phyloP scores from a whole-genome alignment of 1,140 invertebrate species.

The Conopomorpha cramerella region DNA sequence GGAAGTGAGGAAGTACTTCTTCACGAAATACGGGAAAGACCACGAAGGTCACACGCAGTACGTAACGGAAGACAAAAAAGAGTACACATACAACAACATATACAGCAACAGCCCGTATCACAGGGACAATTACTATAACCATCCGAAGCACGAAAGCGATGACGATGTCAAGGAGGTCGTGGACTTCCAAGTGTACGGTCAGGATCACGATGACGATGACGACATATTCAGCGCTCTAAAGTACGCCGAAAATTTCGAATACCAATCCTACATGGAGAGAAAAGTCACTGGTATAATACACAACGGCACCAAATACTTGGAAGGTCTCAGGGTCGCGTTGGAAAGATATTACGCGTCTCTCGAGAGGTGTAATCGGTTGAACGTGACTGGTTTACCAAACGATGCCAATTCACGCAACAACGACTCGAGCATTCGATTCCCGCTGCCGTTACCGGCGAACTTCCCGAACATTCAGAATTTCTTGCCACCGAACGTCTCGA shows the following conservation, averaged over 20 bases:
- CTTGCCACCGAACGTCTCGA: no score
- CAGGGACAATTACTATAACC: background rate
- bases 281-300: constrained; percentile 18
- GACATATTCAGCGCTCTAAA: constrained; percentile 4
- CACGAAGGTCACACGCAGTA: constrained; percentile 6
- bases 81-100: constrained; percentile 10
- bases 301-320: constrained; percentile 27
- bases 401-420: no score
- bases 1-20: constrained; percentile 21
- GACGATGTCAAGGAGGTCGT: no score
- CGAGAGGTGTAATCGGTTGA: no score
- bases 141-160: no score
- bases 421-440: no score
- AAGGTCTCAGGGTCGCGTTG: constrained; percentile 25
- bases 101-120: constrained; percentile 12
- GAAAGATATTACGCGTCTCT: constrained; percentile 16
- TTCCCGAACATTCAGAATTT: background rate
- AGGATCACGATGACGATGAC: constrained; percentile 1
- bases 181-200: background rate
- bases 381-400: no score
- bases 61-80: background rate
- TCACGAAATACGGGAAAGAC: constrained; percentile 10
- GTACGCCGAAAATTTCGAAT: constrained; percentile 18
- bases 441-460: background rate
- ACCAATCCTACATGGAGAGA: constrained; percentile 24